Conservation (phyloP, 2,797 vertebrate genomes). For the Benthosema pterotum region DNA sequence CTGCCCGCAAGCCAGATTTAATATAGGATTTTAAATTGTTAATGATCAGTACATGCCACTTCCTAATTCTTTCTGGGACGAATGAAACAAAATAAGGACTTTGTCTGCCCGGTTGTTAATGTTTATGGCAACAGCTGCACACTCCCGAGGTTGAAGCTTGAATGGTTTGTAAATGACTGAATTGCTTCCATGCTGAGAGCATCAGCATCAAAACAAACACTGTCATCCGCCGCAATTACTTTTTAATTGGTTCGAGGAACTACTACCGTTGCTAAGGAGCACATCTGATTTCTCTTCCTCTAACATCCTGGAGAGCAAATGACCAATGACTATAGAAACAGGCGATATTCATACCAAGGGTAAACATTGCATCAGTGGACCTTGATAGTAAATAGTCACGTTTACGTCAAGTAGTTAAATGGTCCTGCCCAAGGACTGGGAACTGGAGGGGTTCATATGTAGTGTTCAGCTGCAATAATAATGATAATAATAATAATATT, state of each 20-base stretch:
- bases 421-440: slow-evolving; percentile 25
- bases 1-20: too few species aligned
- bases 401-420: slow-evolving; percentile 12
- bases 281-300: slow-evolving; percentile 47
- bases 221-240: slow-evolving; percentile 8
- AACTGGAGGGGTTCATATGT: slow-evolving; percentile 15
- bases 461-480: not conserved
- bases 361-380: slow-evolving; percentile 27
- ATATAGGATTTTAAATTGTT: too few species aligned
- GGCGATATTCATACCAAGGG: slow-evolving; percentile 25
- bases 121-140: slow-evolving; percentile 31
- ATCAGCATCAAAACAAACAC: slow-evolving; percentile 44
- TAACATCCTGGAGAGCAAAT: slow-evolving; percentile 52
- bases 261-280: slow-evolving; percentile 33
- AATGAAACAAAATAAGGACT: slow-evolving; percentile 19
- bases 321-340: slow-evolving; percentile 60
- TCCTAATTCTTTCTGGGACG: slow-evolving; percentile 13
- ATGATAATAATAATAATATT: not conserved
- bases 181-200: slow-evolving; percentile 39
- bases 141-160: slow-evolving; percentile 24
- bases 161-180: slow-evolving; percentile 39
- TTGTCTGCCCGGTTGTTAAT: slow-evolving; percentile 30
- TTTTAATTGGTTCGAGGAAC: slow-evolving; percentile 34
- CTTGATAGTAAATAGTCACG: slow-evolving; percentile 48
- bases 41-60: slow-evolving; percentile 34